Evolutionary conservation across 2,888 invertebrate species (phyloP).

Genomic region (Parnassius apollo): DNA sequence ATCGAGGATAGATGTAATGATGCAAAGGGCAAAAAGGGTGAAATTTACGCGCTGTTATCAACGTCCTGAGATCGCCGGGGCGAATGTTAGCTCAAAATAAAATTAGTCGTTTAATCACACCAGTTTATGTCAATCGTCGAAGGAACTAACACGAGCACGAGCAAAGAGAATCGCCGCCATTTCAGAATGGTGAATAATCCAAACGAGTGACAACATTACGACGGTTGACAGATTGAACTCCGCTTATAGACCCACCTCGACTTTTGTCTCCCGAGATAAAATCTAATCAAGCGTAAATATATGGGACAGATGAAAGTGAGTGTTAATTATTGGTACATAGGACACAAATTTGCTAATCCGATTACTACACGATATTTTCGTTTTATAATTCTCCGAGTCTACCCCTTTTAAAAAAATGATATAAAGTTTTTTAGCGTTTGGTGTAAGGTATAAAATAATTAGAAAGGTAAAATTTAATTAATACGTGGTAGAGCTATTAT

Average conservation of each 20-base stretch:
- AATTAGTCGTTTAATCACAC: conserved; percentile 1
- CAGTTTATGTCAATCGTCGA: conserved; percentile 1
- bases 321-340: background rate
- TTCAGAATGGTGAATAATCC: conserved; percentile 19
- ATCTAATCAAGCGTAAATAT: background rate
- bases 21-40: too few relatives aligned
- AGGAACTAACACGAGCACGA: background rate
- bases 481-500: too few relatives aligned
- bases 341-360: background rate
- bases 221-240: conserved; percentile 12
- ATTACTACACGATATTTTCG: background rate
- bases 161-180: conserved; percentile 10
- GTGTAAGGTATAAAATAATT: too few relatives aligned
- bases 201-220: background rate
- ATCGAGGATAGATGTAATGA: too few relatives aligned
- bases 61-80: too few relatives aligned
- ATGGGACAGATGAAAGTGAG: background rate
- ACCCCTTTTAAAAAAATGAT: background rate
- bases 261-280: conserved; percentile 9
- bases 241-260: conserved; percentile 2
- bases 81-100: background rate
- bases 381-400: background rate
- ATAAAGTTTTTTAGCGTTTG: too few relatives aligned
- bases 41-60: too few relatives aligned
- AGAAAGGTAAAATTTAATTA: too few relatives aligned